Evolutionary conservation across 2,113 vertebrate genomes (phyloP).

Genomic region (Dasyurus viverrinus): DNA sequence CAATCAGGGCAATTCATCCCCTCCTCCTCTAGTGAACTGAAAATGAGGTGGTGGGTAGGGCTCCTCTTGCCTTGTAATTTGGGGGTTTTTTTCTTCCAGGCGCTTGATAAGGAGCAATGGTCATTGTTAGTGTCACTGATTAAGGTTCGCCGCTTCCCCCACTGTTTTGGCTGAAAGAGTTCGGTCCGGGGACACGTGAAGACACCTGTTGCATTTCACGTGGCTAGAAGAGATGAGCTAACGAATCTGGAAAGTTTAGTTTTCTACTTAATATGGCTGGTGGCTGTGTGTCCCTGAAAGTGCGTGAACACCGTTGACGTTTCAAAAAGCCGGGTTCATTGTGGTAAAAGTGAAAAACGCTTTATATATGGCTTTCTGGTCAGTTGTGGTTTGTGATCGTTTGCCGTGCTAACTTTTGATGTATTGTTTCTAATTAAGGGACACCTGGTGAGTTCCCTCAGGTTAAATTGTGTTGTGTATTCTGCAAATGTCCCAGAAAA

Average conservation of each 20-base stretch:
- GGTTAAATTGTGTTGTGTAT: conserved; percentile 33
- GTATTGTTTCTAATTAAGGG: conserved; percentile 33
- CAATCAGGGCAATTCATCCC: neutral
- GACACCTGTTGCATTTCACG: conserved; percentile 72
- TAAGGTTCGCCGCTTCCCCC: neutral
- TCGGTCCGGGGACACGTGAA: conserved; percentile 16
- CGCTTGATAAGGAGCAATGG: neutral
- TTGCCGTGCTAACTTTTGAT: conserved; percentile 44
- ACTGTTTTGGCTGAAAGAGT: neutral
- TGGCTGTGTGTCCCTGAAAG: conserved; percentile 15
- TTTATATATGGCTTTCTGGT: conserved; percentile 20
- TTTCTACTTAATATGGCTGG: conserved; percentile 7
- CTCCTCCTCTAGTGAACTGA: neutral
- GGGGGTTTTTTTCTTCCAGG: neutral
- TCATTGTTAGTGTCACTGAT: neutral
- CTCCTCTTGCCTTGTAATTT: neutral
- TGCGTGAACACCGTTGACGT: neutral
- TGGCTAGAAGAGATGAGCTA: conserved; percentile 32
- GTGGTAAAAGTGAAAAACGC: neutral
- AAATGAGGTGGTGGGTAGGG: neutral
- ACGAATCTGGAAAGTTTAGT: conserved; percentile 70
- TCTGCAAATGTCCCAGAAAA: conserved; percentile 3
- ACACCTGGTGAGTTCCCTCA: neutral
- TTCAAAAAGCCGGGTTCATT: neutral
- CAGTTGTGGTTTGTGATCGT: conserved; percentile 28